Evolutionary conservation across 2,797 vertebrate genomes (phyloP).

Genomic region (Gastrophryne carolinensis): DNA sequence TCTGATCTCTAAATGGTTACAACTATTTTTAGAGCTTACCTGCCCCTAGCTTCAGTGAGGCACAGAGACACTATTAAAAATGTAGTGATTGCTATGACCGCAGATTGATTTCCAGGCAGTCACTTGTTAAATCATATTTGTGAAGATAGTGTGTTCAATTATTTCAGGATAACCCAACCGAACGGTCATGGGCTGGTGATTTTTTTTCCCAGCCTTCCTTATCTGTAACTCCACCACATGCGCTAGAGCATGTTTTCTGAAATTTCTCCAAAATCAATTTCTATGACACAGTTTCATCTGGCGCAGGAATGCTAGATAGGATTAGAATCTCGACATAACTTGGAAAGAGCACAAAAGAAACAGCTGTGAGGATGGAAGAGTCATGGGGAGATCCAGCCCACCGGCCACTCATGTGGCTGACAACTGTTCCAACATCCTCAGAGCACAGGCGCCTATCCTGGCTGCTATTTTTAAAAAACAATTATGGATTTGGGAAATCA

Average conservation of each 20-base stretch:
- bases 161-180: constrained; percentile 15
- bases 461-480: background rate
- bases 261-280: constrained; percentile 48
- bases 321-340: constrained; percentile 30
- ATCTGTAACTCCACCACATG: constrained; percentile 29
- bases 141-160: constrained; percentile 1
- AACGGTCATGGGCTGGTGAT: constrained; percentile 23
- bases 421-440: background rate
- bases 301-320: constrained; percentile 23
- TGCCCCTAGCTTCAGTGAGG: background rate
- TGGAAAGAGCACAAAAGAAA: constrained; percentile 34
- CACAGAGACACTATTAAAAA: constrained; percentile 25
- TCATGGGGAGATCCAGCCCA: background rate
- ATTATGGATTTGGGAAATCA: background rate
- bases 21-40: background rate
- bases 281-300: constrained; percentile 47
- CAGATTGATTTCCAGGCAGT: constrained; percentile 18
- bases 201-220: background rate
- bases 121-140: constrained; percentile 15
- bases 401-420: background rate
- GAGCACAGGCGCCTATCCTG: background rate
- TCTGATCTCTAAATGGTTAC: background rate
- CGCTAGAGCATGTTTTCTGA: constrained; percentile 12
- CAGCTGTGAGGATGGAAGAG: constrained; percentile 23
- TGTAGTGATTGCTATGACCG: constrained; percentile 6